phyloP scores from a whole-genome alignment of 2,888 invertebrate genomes.

The Allygus modestus region DNA sequence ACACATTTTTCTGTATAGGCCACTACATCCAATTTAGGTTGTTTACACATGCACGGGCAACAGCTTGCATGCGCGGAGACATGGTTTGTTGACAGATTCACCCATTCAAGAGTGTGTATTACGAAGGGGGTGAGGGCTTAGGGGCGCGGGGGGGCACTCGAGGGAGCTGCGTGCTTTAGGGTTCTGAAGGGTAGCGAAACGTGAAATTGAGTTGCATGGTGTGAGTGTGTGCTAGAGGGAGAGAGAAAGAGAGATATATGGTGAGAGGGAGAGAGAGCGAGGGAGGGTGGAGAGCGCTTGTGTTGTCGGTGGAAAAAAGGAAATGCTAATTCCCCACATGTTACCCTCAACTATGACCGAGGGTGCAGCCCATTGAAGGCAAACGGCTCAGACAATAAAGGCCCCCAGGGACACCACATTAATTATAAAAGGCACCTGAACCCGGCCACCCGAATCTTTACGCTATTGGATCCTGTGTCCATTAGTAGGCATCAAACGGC shows the following conservation, averaged over 20 bases:
- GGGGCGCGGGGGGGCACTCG: conserved; percentile 46
- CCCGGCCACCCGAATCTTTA: conserved; percentile 51
- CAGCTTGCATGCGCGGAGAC: conserved; percentile 11
- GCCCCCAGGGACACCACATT: conserved; percentile 57
- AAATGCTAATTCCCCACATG: conserved; percentile 66
- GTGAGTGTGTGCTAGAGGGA: conserved; percentile 46
- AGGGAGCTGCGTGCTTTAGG: conserved; percentile 65
- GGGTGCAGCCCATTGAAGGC: conserved; percentile 54
- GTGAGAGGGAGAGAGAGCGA: conserved; percentile 43
- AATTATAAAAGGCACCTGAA: conserved; percentile 61
- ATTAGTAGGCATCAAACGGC: neutral
- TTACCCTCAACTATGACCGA: conserved; percentile 62
- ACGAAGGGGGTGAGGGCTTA: conserved; percentile 47
- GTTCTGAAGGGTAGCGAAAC: conserved; percentile 69
- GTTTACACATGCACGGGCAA: neutral
- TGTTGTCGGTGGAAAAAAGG: conserved; percentile 64
- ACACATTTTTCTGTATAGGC: no score
- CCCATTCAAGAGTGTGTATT: conserved; percentile 54
- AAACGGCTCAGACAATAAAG: conserved; percentile 52
- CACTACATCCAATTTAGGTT: no score
- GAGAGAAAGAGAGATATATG: conserved; percentile 19
- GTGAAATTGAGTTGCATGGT: conserved; percentile 70
- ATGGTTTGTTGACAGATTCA: conserved; percentile 38
- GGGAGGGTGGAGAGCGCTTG: conserved; percentile 48
- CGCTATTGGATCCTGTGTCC: neutral